A percentile compares a stretch with the other conserved stretches of the same genome.
Evolutionary conservation across 2,113 vertebrate genomes (phyloP).

Genomic region (Phalacrocorax brasilianus): DNA sequence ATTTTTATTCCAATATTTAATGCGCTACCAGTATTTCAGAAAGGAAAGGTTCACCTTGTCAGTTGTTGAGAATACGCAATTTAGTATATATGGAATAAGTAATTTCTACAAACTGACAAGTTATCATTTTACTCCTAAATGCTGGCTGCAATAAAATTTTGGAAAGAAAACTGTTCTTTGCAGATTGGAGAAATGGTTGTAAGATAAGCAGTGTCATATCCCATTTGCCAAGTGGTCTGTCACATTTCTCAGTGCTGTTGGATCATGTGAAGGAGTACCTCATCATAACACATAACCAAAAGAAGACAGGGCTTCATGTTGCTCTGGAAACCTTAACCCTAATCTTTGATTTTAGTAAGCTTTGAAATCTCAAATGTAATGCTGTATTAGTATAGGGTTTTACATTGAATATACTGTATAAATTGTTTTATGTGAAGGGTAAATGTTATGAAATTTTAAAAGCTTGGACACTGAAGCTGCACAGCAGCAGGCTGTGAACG

Average conservation of each 20-base stretch:
- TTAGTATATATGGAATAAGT: neutral
- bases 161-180: neutral
- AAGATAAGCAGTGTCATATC: neutral
- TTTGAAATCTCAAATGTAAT: neutral
- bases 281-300: neutral
- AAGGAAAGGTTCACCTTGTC: neutral
- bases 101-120: neutral
- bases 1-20: neutral
- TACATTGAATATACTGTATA: neutral
- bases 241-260: neutral
- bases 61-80: neutral
- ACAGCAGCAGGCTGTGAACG: slow-evolving; percentile 42
- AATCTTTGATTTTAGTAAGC: neutral
- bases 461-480: neutral
- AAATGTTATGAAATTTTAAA: slow-evolving; percentile 31
- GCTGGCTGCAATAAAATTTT: neutral
- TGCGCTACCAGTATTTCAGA: neutral
- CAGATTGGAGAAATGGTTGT: neutral
- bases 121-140: neutral
- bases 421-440: slow-evolving; percentile 8
- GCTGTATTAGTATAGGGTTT: neutral
- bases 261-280: neutral
- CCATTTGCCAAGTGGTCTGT: neutral
- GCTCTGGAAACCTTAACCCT: neutral
- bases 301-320: neutral